Evolutionary conservation across 2,797 vertebrate genomes (phyloP), one percentile per base, ranked within the genome.

Genomic region (Otolemur crassicaudatus): DNA sequence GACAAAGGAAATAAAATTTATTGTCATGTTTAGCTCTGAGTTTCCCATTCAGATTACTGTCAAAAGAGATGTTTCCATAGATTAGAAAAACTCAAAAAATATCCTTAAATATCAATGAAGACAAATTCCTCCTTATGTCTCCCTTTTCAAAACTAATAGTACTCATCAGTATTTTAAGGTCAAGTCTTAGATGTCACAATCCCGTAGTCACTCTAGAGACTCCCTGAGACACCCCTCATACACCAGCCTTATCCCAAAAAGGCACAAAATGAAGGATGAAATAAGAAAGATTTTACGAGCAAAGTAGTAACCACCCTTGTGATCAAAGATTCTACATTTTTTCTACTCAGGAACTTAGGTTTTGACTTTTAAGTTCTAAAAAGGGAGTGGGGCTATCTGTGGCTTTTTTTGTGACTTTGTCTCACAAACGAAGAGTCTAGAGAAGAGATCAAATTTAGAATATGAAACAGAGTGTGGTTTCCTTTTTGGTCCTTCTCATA

Each of bases 1-100:
- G 3, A 90, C 53, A 20, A 46, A 56, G 53, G 83, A 94, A 87
- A 63, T 31, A 87, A 94, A 79, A 70, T 80, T 27, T 7, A 58
- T 37, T 79, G 63, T 89, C 65, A 58, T 9, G 4, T 69, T 92
- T 92, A 92, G 49, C 25, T 61, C 7, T 22, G 53, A 85, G 34
- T 87, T 63, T 79, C 37, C 83, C 73, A 72, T 46, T 94, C 22
- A 70, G 63, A 70, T 69, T 67, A 83, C 2, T 70, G 1, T 60
- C 69, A 75, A 88, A 37, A 34, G 53, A 72, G 23, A 58, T 40
- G 3, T 67, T 72, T 69, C 34, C 56, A 61, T 27, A 22, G 9
- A 31, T 86, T 43, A 91, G 63, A 70, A 88, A 94, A 90, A 40
- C 19, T 87, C 56, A 49, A 43, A 92, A 90, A 92, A 7, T 60